phyloP scores from a whole-genome alignment of 2,888 invertebrate genomes.

The Stenolophus ochropezus region DNA sequence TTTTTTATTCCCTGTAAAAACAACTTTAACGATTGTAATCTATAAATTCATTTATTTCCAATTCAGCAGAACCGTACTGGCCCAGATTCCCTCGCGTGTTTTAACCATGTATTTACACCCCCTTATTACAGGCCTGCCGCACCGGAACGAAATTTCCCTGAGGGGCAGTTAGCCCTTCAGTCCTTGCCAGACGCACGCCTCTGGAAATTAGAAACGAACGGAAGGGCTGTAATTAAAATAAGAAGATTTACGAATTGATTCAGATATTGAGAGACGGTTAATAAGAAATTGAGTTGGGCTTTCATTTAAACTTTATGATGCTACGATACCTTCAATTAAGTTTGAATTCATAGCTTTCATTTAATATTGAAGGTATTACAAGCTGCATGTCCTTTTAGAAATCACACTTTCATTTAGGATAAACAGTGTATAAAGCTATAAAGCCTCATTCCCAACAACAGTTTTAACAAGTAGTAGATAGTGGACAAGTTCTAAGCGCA shows the following conservation, averaged over 20 bases:
- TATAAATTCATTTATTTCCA: not conserved
- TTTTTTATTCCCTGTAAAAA: no score
- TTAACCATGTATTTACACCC: not conserved
- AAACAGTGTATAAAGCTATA: no score
- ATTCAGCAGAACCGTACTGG: not conserved
- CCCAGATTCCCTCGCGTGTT: not conserved
- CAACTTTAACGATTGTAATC: not conserved
- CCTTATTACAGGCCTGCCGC: not conserved
- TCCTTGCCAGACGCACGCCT: not conserved
- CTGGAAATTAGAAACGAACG: not conserved
- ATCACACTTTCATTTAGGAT: no score
- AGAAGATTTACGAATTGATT: not conserved
- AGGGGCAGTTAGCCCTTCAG: not conserved
- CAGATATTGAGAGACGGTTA: not conserved
- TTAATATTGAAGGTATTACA: no score
- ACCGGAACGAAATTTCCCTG: not conserved
- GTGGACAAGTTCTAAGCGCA: no score
- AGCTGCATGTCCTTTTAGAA: no score
- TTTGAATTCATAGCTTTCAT: no score
- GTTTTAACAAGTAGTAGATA: no score
- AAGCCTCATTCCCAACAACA: no score
- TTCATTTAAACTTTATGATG: not conserved
- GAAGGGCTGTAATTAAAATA: not conserved
- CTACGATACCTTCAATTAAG: no score
- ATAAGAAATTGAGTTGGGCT: not conserved